Base-by-base conservation (phyloP, 1,140 invertebrate genomes). In the Geopemphigus sp. region DNA sequence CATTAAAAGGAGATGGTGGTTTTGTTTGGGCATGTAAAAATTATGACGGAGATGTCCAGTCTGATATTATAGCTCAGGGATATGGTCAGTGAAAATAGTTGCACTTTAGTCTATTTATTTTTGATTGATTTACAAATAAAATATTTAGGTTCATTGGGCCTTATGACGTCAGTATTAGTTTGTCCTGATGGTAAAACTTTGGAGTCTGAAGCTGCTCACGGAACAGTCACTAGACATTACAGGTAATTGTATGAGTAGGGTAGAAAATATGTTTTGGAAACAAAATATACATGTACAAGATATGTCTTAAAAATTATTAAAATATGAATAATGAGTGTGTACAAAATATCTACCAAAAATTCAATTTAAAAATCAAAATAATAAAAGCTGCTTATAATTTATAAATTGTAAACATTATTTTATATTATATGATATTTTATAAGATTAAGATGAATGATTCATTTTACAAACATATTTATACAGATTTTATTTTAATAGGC, bases 21-120 rank as follows among this genome's bases (percentile, higher is more conserved):
- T 95, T 95, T 86, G 92, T 96, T 2, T 96, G 94, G 94, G 91
- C 94, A 11, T 95, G 94, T 86, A 96, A 96, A 86, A 95, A 96
- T 84, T 96, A 96, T 85, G 94, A 96, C 84, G 94, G 94, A 39
- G 94, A 96, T 85, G 94, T 96, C 1, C 94, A 95, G 85, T 95
- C 93, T 3, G 95, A 96, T 85, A 90, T 94, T 81, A 91, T 96
- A 11, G 94, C 94, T 81, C 91, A 96, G 89, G 94, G 93, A 84
- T 92, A 91, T 84, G 91, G 85, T 86, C 81, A 82, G 83, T 82
- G 4, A 22, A 47, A 39, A 29, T n/a, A 54, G 8, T 8, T 50
- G 5, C 24, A 11, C 2, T 61, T 14, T 66, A 10, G 1, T 22
- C 24, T 19, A 26, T 76, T 59, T 59, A 11, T 22, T 76, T 53